Conservation (phyloP, 2,797 vertebrate species). For the Tapirus indicus region DNA sequence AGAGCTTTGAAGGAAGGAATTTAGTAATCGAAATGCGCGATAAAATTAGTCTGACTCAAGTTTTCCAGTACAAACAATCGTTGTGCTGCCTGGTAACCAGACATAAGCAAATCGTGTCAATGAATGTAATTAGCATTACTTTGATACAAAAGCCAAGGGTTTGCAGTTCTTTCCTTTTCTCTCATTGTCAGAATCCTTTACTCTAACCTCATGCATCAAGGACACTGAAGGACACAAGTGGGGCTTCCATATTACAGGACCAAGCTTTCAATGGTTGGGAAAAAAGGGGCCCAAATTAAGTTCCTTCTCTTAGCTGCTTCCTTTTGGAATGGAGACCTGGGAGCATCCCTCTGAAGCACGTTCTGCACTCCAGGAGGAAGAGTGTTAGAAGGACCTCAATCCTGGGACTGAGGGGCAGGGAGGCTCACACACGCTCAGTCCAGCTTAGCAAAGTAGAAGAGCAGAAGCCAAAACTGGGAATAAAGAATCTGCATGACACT, state of each 20-base stretch:
- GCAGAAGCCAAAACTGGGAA: background rate
- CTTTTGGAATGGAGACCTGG: background rate
- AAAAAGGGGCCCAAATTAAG: background rate
- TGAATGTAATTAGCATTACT: slow-evolving; percentile 32
- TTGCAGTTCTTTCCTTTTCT: background rate
- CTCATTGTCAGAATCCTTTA: background rate
- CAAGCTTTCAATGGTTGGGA: background rate
- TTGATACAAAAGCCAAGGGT: background rate
- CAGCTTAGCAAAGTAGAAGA: background rate
- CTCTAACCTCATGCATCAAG: background rate
- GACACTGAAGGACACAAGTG: background rate
- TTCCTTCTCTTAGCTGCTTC: background rate
- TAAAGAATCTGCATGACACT: background rate
- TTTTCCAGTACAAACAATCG: slow-evolving; percentile 57
- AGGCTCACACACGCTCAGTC: background rate
- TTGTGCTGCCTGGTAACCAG: slow-evolving; percentile 41
- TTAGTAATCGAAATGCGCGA: slow-evolving; percentile 61
- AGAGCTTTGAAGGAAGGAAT: slow-evolving; percentile 54
- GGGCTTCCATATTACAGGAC: background rate
- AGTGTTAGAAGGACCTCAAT: background rate
- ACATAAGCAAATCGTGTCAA: background rate
- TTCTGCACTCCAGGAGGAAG: background rate
- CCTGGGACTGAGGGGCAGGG: no score
- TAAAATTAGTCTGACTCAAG: slow-evolving; percentile 69
- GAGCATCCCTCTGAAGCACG: background rate